These are phyloP conservation scores for Oryzias curvinotus DNA, from an alignment of 2,113 vertebrate genomes.

Conservation along the genomic window DNA sequence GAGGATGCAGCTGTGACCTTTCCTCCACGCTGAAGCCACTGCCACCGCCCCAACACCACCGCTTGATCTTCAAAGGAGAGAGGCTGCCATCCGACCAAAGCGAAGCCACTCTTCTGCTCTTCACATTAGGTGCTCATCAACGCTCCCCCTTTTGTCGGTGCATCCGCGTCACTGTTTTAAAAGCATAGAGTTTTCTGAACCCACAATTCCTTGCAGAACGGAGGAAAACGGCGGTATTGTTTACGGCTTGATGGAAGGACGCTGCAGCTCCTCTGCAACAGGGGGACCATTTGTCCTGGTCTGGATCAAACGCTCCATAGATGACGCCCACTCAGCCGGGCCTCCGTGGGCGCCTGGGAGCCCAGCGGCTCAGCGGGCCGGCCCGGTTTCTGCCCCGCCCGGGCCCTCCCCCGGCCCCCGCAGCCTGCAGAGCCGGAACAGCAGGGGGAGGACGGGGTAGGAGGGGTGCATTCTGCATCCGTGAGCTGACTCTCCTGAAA, in stretches of 20 bases:
- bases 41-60: background rate
- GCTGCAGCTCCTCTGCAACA: constrained; percentile 47
- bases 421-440: constrained; percentile 39
- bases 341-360: constrained; percentile 59
- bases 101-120: constrained; percentile 5
- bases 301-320: constrained; percentile 72
- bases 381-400: constrained; percentile 31
- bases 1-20: constrained; percentile 47
- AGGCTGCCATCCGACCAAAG: constrained; percentile 15
- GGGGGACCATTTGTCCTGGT: constrained; percentile 61
- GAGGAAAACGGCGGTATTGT: no score
- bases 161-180: no score
- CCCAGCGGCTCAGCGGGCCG: constrained; percentile 35
- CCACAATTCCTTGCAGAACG: no score
- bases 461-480: constrained; percentile 13
- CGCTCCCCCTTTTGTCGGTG: background rate
- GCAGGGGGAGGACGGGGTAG: constrained; percentile 20
- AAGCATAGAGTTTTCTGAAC: no score
- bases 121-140: background rate
- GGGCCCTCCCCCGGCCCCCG: constrained; percentile 56
- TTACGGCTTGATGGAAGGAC: background rate
- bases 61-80: constrained; percentile 44
- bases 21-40: constrained; percentile 1
- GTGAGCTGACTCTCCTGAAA: constrained; percentile 21
- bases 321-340: constrained; percentile 68